Percentiles rank a stretch among this genome's conserved stretches.
Evolutionary conservation across 2,888 invertebrate genomes (phyloP).

Genomic region (Tachina grossa): DNA sequence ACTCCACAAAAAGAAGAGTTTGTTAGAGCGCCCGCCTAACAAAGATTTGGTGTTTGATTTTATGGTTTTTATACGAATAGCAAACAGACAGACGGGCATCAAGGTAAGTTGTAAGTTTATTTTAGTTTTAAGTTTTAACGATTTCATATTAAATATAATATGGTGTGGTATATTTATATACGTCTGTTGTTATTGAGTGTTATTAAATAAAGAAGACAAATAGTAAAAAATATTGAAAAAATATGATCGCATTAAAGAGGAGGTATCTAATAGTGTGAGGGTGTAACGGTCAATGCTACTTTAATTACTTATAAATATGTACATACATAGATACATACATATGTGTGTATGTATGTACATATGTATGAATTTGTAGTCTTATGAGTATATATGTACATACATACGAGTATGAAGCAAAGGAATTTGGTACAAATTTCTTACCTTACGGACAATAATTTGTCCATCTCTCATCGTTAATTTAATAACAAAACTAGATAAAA

Average conservation of each 20-base stretch:
- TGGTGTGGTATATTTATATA: constrained; percentile 28
- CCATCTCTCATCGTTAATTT: no score
- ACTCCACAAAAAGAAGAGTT: not conserved
- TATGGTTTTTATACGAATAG: not conserved
- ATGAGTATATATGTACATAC: no score
- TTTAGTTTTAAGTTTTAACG: not conserved
- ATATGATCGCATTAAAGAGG: constrained; percentile 42
- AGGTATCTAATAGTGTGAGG: constrained; percentile 5
- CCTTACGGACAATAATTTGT: no score
- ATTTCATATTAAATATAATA: constrained; percentile 7
- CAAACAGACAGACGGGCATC: not conserved
- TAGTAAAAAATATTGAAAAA: constrained; percentile 4
- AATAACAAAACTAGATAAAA: no score
- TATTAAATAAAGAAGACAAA: constrained; percentile 23
- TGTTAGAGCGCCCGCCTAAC: constrained; percentile 31
- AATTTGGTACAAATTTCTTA: no score
- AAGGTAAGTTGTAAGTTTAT: constrained; percentile 38
- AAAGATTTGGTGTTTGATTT: constrained; percentile 28
- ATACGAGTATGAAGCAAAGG: no score
- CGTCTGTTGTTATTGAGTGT: constrained; percentile 4
- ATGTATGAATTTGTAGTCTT: no score
- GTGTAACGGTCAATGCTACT: constrained; percentile 64
- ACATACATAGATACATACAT: no score
- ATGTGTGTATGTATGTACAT: no score
- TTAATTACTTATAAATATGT: constrained; percentile 20